A percentile compares a stretch with the other conserved stretches of the same genome.
Evolutionary conservation across 2,797 vertebrate species (phyloP).

Genomic region (Brotula barbata): DNA sequence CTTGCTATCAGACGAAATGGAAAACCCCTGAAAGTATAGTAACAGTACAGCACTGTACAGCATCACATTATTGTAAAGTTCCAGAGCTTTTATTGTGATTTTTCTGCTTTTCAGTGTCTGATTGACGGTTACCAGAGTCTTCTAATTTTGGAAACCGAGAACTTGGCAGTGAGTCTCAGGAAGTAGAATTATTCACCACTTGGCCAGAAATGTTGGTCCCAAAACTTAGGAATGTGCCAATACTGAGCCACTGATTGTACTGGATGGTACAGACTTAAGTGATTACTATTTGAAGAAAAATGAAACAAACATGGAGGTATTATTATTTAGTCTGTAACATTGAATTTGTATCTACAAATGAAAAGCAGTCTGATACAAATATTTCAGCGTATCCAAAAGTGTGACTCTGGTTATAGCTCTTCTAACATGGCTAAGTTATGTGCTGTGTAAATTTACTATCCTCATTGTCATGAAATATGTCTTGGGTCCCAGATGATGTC

Average conservation of each 20-base stretch:
- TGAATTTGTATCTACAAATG: too few species aligned
- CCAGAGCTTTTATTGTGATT: slow-evolving; percentile 23
- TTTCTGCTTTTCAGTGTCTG: slow-evolving; percentile 10
- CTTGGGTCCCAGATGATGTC: slow-evolving; percentile 11
- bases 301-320: not conserved
- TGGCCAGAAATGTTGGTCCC: not conserved
- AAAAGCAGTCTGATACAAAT: too few species aligned
- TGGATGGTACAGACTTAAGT: too few species aligned
- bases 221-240: not conserved
- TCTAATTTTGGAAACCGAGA: slow-evolving; percentile 34
- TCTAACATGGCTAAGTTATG: slow-evolving; percentile 9
- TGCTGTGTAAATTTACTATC: slow-evolving; percentile 16
- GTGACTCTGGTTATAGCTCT: slow-evolving; percentile 25
- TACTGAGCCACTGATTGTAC: not conserved
- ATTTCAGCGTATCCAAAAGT: too few species aligned
- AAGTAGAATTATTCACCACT: slow-evolving; percentile 33
- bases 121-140: slow-evolving; percentile 24
- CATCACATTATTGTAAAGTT: slow-evolving; percentile 8
- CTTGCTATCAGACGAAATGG: slow-evolving; percentile 12
- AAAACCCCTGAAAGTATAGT: not conserved
- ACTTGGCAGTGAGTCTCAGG: slow-evolving; percentile 52
- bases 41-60: not conserved
- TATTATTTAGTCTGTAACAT: not conserved
- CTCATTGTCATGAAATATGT: slow-evolving; percentile 4
- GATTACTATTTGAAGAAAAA: too few species aligned